A percentile compares a stretch with the other conserved stretches of the same genome.
phyloP scores from a whole-genome alignment of 2,113 vertebrate species.

The Smithornis capensis region DNA sequence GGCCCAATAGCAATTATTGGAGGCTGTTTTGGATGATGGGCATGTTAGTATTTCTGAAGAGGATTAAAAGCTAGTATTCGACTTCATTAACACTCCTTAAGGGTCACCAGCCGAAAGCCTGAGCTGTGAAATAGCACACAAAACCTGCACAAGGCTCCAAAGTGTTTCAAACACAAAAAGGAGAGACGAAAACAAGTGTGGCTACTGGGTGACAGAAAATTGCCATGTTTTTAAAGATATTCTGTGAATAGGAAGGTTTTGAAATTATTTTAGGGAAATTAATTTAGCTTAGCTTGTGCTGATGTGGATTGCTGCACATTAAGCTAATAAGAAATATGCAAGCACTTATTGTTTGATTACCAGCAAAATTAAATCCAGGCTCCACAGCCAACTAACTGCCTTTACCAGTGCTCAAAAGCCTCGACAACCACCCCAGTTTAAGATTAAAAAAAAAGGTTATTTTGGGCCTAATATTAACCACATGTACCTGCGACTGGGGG shows the following conservation, averaged over 20 bases:
- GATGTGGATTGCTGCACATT: conserved; percentile 78
- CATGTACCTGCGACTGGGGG: conserved; percentile 82
- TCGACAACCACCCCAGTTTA: conserved; percentile 67
- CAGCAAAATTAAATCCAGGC: conserved; percentile 97
- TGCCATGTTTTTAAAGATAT: conserved; percentile 66
- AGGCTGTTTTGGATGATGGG: conserved; percentile 53
- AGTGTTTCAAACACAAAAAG: conserved; percentile 52
- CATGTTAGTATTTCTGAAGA: conserved; percentile 69
- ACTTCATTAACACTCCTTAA: conserved; percentile 69
- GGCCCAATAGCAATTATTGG: conserved; percentile 59
- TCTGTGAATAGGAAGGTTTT: conserved; percentile 58
- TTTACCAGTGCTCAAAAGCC: conserved; percentile 66
- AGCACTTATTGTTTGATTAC: conserved; percentile 94
- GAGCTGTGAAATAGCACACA: conserved; percentile 44
- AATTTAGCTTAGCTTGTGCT: conserved; percentile 71
- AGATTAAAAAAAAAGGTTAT: conserved; percentile 72
- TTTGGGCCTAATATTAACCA: conserved; percentile 89
- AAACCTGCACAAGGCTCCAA: conserved; percentile 38
- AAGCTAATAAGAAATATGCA: conserved; percentile 90
- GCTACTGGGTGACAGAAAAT: conserved; percentile 66
- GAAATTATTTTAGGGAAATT: conserved; percentile 69
- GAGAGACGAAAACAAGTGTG: conserved; percentile 58
- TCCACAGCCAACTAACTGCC: conserved; percentile 74
- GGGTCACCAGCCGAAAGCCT: conserved; percentile 46
- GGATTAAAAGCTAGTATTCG: conserved; percentile 63